phyloP scores from a whole-genome alignment of 1,140 invertebrate genomes.

The Dysdera silvatica region DNA sequence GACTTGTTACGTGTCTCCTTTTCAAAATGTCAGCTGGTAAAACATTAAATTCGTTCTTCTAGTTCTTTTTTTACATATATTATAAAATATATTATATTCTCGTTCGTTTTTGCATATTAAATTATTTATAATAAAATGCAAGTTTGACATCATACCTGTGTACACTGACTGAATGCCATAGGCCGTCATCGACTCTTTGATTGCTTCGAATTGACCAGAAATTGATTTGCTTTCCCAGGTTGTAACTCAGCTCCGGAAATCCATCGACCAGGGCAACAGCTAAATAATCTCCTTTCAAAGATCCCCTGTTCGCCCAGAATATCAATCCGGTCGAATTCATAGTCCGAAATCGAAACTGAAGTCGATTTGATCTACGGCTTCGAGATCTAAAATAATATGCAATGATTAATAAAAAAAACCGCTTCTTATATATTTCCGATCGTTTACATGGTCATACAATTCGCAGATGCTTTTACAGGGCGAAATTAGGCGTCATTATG shows the following conservation, averaged over 20 bases:
- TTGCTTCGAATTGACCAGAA: conserved; percentile 47
- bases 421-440: too few species aligned
- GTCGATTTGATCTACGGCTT: conserved; percentile 58
- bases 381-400: conserved; percentile 3
- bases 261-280: conserved; percentile 55
- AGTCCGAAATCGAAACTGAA: conserved; percentile 62
- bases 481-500: too few species aligned
- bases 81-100: too few species aligned
- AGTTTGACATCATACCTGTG: conserved; percentile 37
- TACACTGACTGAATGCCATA: conserved; percentile 62
- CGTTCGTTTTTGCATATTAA: too few species aligned
- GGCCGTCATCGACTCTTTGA: conserved; percentile 58
- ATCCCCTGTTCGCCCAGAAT: conserved; percentile 57
- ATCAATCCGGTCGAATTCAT: conserved; percentile 57
- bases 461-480: too few species aligned
- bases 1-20: too few species aligned
- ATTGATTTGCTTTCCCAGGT: conserved; percentile 53
- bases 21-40: too few species aligned
- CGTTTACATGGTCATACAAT: too few species aligned
- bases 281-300: conserved; percentile 51
- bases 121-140: too few species aligned
- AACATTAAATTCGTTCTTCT: too few species aligned
- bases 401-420: too few species aligned
- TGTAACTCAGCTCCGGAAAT: conserved; percentile 55
- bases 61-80: too few species aligned